These are phyloP conservation scores for Gambelia wislizenii DNA, from an alignment of 2,797 vertebrate genomes.

Conservation along the genomic window DNA sequence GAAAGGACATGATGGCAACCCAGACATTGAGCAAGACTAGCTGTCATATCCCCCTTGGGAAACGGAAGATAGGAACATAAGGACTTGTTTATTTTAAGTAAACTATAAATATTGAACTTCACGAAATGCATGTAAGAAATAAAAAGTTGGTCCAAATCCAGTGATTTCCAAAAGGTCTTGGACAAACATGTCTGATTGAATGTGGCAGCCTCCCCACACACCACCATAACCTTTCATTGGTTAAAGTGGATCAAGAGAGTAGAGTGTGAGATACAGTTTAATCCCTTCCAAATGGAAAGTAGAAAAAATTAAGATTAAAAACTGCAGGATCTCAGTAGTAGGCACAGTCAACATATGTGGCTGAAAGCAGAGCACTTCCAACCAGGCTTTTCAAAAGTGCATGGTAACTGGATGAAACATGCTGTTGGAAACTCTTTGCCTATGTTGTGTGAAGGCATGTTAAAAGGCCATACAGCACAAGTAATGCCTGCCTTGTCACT, in stretches of 20 bases:
- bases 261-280: background rate
- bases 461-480: too few relatives aligned
- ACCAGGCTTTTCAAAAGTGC: background rate
- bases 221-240: background rate
- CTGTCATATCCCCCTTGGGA: constrained; percentile 56
- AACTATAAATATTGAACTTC: constrained; percentile 71
- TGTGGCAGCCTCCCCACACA: constrained; percentile 44
- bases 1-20: constrained; percentile 52
- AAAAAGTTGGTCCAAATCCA: constrained; percentile 69
- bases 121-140: constrained; percentile 65
- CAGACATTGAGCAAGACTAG: constrained; percentile 39
- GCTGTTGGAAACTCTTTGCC: background rate
- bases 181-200: constrained; percentile 67
- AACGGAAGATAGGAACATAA: constrained; percentile 70
- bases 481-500: too few relatives aligned
- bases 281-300: constrained; percentile 63
- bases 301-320: constrained; percentile 31
- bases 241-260: constrained; percentile 53
- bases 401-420: background rate
- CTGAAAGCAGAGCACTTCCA: background rate
- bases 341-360: background rate
- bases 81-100: constrained; percentile 75
- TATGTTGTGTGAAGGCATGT: background rate
- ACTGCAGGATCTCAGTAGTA: constrained; percentile 12
- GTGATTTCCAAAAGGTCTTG: constrained; percentile 60